Conservation (phyloP, 23 tunicate species). For the Halocynthia roretzi region DNA sequence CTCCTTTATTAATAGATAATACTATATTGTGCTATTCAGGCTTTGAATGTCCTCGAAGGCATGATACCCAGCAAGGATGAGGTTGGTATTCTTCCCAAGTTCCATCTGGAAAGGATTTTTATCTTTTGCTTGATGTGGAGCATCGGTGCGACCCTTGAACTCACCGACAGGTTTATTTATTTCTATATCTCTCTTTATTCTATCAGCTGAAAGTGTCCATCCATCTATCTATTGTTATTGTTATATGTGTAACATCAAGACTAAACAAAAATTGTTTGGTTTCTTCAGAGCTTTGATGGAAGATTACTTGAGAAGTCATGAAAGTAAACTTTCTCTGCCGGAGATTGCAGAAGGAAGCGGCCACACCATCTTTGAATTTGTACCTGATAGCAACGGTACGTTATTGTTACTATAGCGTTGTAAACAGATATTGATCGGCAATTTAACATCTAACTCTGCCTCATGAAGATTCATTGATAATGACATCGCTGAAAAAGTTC, state of each 20-base stretch:
- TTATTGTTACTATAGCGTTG: background rate
- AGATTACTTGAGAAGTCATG: slow-evolving; percentile 52
- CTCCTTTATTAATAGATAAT: too few relatives aligned
- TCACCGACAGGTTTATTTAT: slow-evolving; percentile 61
- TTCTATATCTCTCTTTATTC: background rate
- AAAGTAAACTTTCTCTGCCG: slow-evolving; percentile 72
- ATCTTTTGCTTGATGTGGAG: slow-evolving; percentile 97
- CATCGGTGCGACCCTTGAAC: slow-evolving; percentile 84
- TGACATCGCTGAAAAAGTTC: background rate
- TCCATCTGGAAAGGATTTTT: slow-evolving; percentile 61
- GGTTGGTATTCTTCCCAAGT: slow-evolving; percentile 43
- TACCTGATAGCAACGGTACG: slow-evolving; percentile 57
- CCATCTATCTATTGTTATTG: background rate
- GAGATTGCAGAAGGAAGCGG: slow-evolving; percentile 48
- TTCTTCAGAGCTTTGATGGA: slow-evolving; percentile 73
- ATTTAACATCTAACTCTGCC: too few relatives aligned
- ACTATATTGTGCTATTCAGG: slow-evolving; percentile 15
- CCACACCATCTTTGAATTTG: slow-evolving; percentile 94
- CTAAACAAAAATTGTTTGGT: background rate
- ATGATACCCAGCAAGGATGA: slow-evolving; percentile 94
- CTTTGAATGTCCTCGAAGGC: slow-evolving; percentile 84
- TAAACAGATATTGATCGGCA: background rate
- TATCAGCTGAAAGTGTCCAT: background rate
- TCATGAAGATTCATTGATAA: background rate
- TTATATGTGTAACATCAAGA: background rate